Conservation (phyloP, 2,113 vertebrate genomes). For the Myiozetetes cayanensis region DNA sequence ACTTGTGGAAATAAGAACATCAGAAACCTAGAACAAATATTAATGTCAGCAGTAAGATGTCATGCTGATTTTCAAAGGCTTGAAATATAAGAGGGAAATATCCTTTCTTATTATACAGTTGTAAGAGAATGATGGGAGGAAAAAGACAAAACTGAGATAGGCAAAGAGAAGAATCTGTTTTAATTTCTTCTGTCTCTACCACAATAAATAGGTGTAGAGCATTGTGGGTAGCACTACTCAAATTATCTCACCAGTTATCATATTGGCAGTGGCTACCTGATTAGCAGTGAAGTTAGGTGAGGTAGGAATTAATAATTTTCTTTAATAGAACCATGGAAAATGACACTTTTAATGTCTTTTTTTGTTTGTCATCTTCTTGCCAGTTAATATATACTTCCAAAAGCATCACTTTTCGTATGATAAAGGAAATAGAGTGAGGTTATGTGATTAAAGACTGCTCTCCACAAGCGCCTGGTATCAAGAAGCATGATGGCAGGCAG, state of each 20-base stretch:
- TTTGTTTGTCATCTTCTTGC: not conserved
- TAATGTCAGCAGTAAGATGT: not conserved
- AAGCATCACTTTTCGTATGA: not conserved
- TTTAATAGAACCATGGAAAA: not conserved
- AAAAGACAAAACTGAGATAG: not conserved
- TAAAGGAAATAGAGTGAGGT: not conserved
- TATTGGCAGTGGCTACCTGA: not conserved
- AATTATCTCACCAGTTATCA: not conserved
- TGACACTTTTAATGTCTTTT: fast-evolving
- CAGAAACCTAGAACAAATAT: not conserved
- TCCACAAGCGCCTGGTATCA: not conserved
- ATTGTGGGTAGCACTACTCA: not conserved
- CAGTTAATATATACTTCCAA: not conserved
- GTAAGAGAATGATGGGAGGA: not conserved
- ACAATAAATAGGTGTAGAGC: not conserved
- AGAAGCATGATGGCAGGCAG: not conserved
- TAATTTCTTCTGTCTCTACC: not conserved
- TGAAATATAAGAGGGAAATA: not conserved
- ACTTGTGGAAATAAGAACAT: not conserved
- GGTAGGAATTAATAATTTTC: not conserved
- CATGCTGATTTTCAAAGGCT: not conserved
- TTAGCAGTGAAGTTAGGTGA: not conserved
- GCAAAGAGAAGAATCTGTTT: not conserved
- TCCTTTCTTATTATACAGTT: not conserved
- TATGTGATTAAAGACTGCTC: not conserved